Evolutionary conservation across 2,797 vertebrate species (phyloP).

Genomic region (Semotilus atromaculatus): DNA sequence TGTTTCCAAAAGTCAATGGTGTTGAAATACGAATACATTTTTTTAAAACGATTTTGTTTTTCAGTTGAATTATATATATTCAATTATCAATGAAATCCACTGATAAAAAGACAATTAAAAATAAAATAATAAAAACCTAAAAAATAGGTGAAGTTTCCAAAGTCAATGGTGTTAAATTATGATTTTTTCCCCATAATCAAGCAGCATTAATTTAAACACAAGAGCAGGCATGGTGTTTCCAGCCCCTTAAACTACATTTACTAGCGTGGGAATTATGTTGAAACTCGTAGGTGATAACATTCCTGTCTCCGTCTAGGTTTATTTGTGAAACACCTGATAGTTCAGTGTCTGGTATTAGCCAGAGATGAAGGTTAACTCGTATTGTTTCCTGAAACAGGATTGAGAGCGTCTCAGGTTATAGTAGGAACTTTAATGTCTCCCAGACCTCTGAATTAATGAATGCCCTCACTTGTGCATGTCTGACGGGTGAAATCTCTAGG

Average conservation of each 20-base stretch:
- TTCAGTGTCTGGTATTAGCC: not conserved
- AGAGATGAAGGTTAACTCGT: not conserved
- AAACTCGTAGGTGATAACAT: not conserved
- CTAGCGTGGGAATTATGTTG: no score
- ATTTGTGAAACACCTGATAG: not conserved
- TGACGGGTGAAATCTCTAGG: not conserved
- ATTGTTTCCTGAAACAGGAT: constrained; percentile 1
- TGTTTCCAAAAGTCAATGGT: no score
- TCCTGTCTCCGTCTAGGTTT: not conserved
- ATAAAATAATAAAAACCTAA: not conserved
- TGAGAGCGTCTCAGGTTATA: not conserved
- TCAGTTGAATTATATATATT: no score
- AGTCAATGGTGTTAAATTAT: not conserved
- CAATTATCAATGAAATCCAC: no score
- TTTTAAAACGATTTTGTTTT: no score
- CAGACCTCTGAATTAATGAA: not conserved
- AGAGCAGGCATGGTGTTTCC: not conserved
- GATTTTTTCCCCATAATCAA: not conserved
- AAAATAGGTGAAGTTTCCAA: not conserved
- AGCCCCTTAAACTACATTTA: not conserved
- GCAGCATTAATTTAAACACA: not conserved
- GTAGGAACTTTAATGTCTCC: not conserved
- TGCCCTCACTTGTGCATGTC: not conserved
- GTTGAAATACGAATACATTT: no score
- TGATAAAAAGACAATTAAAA: no score